Percentiles rank a stretch among this genome's conserved stretches.
These are phyloP conservation scores for Platyura marginata DNA, from an alignment of 1,140 invertebrate species.

Conservation along the genomic window DNA sequence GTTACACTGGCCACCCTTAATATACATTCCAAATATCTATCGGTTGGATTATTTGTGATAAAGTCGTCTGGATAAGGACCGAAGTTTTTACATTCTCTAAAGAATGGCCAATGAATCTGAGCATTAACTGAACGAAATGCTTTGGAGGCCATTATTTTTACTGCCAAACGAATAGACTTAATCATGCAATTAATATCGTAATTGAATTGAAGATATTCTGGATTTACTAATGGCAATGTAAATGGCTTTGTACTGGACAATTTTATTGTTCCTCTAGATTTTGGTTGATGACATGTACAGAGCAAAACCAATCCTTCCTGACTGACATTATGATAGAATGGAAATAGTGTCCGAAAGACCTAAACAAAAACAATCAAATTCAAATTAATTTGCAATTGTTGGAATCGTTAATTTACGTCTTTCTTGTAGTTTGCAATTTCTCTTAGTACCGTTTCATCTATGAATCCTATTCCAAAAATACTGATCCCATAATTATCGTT, in stretches of 20 bases:
- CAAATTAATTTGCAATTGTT: not conserved
- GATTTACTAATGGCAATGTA: constrained; percentile 51
- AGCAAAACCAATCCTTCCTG: constrained; percentile 50
- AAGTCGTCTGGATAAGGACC: constrained; percentile 18
- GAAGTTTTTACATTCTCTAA: constrained; percentile 33
- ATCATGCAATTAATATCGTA: constrained; percentile 42
- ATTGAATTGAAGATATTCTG: constrained; percentile 43
- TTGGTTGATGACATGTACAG: constrained; percentile 41
- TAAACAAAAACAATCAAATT: constrained; percentile 13
- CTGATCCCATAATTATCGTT: constrained; percentile 30
- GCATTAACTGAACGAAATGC: constrained; percentile 39
- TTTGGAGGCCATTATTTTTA: constrained; percentile 31
- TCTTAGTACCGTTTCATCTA: constrained; percentile 41
- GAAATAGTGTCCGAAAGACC: constrained; percentile 43
- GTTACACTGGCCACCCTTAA: constrained; percentile 40
- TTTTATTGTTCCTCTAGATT: constrained; percentile 40
- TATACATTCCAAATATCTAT: constrained; percentile 43
- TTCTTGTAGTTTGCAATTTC: constrained; percentile 44
- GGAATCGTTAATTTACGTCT: constrained; percentile 23
- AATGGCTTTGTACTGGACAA: constrained; percentile 33
- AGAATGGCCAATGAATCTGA: constrained; percentile 38
- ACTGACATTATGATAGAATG: constrained; percentile 34
- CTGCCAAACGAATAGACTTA: constrained; percentile 35
- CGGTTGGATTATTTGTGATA: constrained; percentile 20
- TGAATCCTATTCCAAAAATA: constrained; percentile 43